Evolutionary conservation across 2,888 invertebrate genomes (phyloP), one percentile per base, ranked within the genome.

Genomic region (Caenorhabditis imperialis): DNA sequence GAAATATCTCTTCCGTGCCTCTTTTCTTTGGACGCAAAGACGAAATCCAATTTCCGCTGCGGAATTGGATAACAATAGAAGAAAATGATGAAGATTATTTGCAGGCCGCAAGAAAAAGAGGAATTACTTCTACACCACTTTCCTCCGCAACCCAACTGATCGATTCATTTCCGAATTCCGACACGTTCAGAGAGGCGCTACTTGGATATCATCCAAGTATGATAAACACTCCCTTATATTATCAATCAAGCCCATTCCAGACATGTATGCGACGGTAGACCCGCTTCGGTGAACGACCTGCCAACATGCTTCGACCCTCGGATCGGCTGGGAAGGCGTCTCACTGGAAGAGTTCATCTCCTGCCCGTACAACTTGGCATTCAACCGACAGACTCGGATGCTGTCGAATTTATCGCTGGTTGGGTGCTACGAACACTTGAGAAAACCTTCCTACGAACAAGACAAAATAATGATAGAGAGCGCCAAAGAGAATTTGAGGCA

Each of bases 341-440:
- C 93, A 12, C 90, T 99, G 45, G 93, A 93, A 73, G 93, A 96
- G 89, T 99, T 99, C 90, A 92, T 95, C 85, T 91, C 91, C 30
- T 99, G 99, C 89, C 92, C 93, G 5, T 93, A 93, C 89, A 99
- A 99, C 91, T 91, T 99, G 88, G 99, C 97, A 20, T 93, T 93
- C 87, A 98, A 99, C 90, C 88, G 99, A 74, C 98, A 98, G 90
- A 97, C 98, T 3, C 91, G 98, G 82, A 99, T 99, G 99, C 89
- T 99, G 86, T 94, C 98, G 16, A 96, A 99, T 91, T 91, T 99
- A 79, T 94, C 94, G 67, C 91, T 96, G 53, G 93, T 98, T 37
- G 95, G 95, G 65, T 99, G 99, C 90, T 99, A 99, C 90, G 77
- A 78, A 67, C 61, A 77, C 20, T 38, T 69, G 20, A 53, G 61